A percentile compares a stretch with the other conserved stretches of the same genome.
These are phyloP conservation scores for Danionella cerebrum DNA, from an alignment of 2,113 vertebrate genomes.

Conservation along the genomic window DNA sequence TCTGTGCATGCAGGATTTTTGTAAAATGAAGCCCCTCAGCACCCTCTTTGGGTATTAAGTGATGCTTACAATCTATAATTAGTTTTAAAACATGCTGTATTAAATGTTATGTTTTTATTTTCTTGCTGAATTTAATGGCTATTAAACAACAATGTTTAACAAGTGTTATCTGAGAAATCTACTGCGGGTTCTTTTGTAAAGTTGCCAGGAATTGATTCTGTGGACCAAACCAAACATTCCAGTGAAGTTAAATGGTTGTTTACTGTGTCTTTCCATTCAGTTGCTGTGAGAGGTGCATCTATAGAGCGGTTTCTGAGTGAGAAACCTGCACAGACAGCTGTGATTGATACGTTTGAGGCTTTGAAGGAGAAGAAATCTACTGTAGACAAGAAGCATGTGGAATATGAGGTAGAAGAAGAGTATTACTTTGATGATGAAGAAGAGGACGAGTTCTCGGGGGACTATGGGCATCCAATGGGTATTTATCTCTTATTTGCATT, in stretches of 20 bases:
- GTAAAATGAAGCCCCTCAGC: constrained; percentile 25
- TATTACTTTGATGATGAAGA: constrained; percentile 50
- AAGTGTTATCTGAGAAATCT: too few relatives aligned
- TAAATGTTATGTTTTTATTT: too few relatives aligned
- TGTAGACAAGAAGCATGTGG: constrained; percentile 38
- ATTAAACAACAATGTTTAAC: too few relatives aligned
- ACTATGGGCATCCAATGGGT: constrained; percentile 57
- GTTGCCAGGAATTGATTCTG: too few relatives aligned
- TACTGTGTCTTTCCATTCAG: constrained; percentile 38
- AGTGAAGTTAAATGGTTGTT: not conserved
- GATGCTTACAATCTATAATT: constrained; percentile 9
- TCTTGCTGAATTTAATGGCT: too few relatives aligned
- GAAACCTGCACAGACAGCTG: constrained; percentile 53
- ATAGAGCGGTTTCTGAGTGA: constrained; percentile 57
- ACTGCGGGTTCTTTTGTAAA: too few relatives aligned
- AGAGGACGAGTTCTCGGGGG: constrained; percentile 57
- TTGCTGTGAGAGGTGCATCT: constrained; percentile 52
- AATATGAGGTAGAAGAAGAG: constrained; percentile 43
- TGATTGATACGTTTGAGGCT: constrained; percentile 56
- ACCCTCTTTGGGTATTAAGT: constrained; percentile 31
- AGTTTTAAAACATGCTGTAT: not conserved
- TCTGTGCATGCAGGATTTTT: constrained; percentile 53
- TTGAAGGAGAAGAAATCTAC: constrained; percentile 42
- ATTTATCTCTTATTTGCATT: not conserved
- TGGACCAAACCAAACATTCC: not conserved